phyloP scores from a whole-genome alignment of 2,113 vertebrate species.

The Bombycilla garrulus region DNA sequence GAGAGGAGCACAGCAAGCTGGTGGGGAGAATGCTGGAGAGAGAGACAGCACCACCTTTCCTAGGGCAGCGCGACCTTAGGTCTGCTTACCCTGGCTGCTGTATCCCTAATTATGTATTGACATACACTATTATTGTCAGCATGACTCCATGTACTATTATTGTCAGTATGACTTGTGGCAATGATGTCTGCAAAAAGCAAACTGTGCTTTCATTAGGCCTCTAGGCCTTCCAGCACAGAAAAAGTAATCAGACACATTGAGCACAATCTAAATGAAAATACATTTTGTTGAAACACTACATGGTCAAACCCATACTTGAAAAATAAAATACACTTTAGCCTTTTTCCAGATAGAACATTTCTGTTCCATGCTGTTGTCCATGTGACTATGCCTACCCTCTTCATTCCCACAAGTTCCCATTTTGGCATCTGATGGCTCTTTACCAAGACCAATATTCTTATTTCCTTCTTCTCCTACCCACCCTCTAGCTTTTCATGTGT shows the following conservation, averaged over 20 bases:
- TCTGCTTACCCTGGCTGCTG: not conserved
- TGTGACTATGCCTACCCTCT: not conserved
- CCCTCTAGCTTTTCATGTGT: not conserved
- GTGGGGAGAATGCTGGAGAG: rapidly evolving
- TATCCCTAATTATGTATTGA: not conserved
- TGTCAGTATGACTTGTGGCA: not conserved
- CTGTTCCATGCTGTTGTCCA: not conserved
- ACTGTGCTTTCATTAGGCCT: not conserved
- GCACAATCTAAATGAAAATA: not conserved
- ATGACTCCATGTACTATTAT: not conserved
- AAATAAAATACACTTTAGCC: not conserved
- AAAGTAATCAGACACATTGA: not conserved
- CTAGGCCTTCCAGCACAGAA: not conserved
- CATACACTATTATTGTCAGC: not conserved
- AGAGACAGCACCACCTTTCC: not conserved
- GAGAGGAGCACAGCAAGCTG: not conserved
- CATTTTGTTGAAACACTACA: not conserved
- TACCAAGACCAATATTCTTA: not conserved
- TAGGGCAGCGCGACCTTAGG: rapidly evolving
- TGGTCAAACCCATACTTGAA: not conserved
- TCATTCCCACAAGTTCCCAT: not conserved
- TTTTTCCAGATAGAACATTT: not conserved
- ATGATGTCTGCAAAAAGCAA: not conserved
- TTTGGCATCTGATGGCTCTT: not conserved
- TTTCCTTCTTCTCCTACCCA: not conserved